Evolutionary conservation across 2,797 vertebrate species (phyloP).

Genomic region (Urosaurus nigricauda): DNA sequence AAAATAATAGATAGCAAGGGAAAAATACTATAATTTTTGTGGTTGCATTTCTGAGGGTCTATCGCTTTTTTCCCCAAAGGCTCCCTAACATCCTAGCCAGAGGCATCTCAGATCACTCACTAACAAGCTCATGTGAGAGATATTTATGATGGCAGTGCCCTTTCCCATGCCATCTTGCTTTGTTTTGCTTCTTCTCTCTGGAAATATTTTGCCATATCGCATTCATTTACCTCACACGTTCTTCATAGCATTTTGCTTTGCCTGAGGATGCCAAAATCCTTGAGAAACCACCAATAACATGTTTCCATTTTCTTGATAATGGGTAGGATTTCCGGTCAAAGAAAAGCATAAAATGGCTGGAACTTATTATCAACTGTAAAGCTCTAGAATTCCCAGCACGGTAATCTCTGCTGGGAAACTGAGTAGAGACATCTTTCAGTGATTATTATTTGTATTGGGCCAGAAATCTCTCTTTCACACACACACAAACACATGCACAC

Average conservation of each 20-base stretch:
- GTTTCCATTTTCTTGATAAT: conserved; percentile 61
- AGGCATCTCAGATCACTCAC: conserved; percentile 69
- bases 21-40: conserved; percentile 37
- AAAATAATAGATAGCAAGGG: conserved; percentile 74
- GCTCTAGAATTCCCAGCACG: conserved; percentile 47
- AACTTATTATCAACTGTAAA: conserved; percentile 52
- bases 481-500: conserved; percentile 26
- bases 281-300: conserved; percentile 57
- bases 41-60: conserved; percentile 72
- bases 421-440: background rate
- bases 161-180: conserved; percentile 53
- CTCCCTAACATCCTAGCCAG: conserved; percentile 65
- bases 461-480: conserved; percentile 44
- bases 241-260: conserved; percentile 58
- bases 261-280: conserved; percentile 67
- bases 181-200: conserved; percentile 44
- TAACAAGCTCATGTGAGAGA: conserved; percentile 57
- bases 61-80: conserved; percentile 59
- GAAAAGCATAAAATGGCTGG: conserved; percentile 48
- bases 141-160: conserved; percentile 50
- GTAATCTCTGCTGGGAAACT: conserved; percentile 58
- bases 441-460: conserved; percentile 10
- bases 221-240: conserved; percentile 64
- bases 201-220: conserved; percentile 58
- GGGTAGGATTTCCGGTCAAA: conserved; percentile 61